Percentiles rank a stretch among this genome's conserved stretches.
Evolutionary conservation across 2,113 vertebrate species (phyloP).

Genomic region (Mugil cephalus): DNA sequence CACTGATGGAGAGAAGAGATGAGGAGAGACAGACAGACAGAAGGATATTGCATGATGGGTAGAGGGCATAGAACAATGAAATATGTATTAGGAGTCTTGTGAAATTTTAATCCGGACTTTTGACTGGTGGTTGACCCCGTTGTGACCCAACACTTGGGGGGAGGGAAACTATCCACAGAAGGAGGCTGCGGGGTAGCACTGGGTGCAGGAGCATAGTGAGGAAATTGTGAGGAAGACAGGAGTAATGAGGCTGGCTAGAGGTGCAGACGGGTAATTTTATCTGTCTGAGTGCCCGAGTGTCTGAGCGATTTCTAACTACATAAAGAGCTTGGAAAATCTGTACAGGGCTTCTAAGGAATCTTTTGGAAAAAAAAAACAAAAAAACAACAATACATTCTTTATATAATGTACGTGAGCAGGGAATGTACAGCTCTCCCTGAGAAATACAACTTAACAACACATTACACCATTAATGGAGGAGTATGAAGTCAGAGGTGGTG

Average conservation of each 20-base stretch:
- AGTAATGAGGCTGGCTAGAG: constrained; percentile 67
- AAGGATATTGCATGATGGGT: constrained; percentile 62
- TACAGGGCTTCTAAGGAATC: not conserved
- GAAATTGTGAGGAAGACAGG: constrained; percentile 54
- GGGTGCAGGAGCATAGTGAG: constrained; percentile 31
- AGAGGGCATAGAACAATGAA: constrained; percentile 72
- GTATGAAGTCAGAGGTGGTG: not conserved
- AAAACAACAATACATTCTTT: not conserved
- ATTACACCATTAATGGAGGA: not conserved
- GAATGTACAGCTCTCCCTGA: not conserved
- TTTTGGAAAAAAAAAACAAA: not conserved
- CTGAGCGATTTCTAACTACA: constrained; percentile 48
- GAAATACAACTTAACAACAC: constrained; percentile 15
- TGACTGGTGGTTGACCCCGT: constrained; percentile 79
- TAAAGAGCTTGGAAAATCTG: constrained; percentile 34
- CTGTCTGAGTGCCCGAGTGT: constrained; percentile 63
- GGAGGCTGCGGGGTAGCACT: constrained; percentile 31
- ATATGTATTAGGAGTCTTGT: constrained; percentile 77
- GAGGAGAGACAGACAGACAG: constrained; percentile 51
- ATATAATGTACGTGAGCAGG: not conserved
- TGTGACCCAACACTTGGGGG: constrained; percentile 73
- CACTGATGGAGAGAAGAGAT: not conserved
- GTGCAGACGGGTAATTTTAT: constrained; percentile 64
- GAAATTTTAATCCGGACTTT: constrained; percentile 80
- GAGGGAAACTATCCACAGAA: constrained; percentile 67